Conservation (phyloP, 64 coral and sea anemone species). For the Anthopleura sola region DNA sequence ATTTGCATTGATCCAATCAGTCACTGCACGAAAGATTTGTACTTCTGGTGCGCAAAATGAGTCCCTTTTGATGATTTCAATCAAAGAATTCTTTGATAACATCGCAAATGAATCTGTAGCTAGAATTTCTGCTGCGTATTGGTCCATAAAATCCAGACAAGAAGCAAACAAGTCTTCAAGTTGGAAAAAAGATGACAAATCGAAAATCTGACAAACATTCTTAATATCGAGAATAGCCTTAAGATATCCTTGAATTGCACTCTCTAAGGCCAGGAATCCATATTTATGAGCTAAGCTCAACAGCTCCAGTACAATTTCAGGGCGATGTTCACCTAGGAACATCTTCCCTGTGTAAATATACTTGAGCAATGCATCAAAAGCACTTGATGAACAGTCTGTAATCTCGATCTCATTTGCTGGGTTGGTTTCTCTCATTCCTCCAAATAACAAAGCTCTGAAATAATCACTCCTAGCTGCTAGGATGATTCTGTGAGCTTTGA, state of each 20-base stretch:
- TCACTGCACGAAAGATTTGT: conserved; percentile 82
- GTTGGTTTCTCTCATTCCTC: conserved; percentile 98
- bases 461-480: conserved; percentile 96
- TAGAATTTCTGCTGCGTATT: conserved; percentile 68
- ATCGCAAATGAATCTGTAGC: conserved; percentile 74
- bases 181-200: conserved; percentile 71
- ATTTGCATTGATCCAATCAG: conserved; percentile 81
- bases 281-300: conserved; percentile 95
- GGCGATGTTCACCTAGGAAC: conserved; percentile 65
- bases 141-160: conserved; percentile 88
- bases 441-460: conserved; percentile 89
- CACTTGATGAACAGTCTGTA: conserved; percentile 65
- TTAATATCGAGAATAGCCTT: conserved; percentile 78
- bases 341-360: conserved; percentile 96
- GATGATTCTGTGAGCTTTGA: conserved; percentile 78
- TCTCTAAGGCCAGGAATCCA: conserved; percentile 96
- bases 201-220: conserved; percentile 82
- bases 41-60: conserved; percentile 99
- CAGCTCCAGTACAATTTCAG: conserved; percentile 80
- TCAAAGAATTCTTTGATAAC: conserved; percentile 62
- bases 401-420: conserved; percentile 79
- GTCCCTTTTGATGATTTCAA: conserved; percentile 92
- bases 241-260: conserved; percentile 87
- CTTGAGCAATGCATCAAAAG: conserved; percentile 80
- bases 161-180: conserved; percentile 67